Evolutionary conservation across 2,113 vertebrate species (phyloP), one percentile per base, ranked within the genome.

Genomic region (Caranx melampygus): DNA sequence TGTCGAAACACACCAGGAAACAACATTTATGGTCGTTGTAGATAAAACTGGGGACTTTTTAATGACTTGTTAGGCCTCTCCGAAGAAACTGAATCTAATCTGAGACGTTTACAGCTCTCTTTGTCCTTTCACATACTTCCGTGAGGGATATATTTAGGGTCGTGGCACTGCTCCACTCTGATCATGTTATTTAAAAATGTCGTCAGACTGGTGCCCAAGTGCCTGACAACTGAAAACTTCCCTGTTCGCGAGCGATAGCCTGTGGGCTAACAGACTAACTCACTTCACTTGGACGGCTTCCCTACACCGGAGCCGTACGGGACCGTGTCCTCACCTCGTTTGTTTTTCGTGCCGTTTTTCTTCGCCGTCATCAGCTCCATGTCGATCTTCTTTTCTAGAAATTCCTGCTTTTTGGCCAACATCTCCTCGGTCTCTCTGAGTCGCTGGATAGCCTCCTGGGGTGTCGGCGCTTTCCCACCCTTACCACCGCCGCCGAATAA

Each of bases 271-370:
- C 11, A 16, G 40, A 45, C 68, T 4, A 40, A 70, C 72, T 26
- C 33, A 9, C 21, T 21, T 1, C 47, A 49, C 47, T 49, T 54
- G 6, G 12, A 12, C 60, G 4, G n/a, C 5, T 52, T 5, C 5
- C 26, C 47, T 6, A 34, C 26, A 69, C 31, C 42, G 9, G 5
- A 8, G 0, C 26, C 11, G 15, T 34, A 9, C 15, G 2, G 11
- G 9, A 10, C 4, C 13, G 64, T 34, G 8, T 6, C 0, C 82
- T 96, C 89, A 97, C 97, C 97, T 93, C 98, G 94, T 90, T 98
- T 98, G 93, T 99, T 99, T 92, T 98, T 99, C 75, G 96, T 99
- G 93, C 97, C 98, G 90, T 98, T 96, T 72, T 97, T 98, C 93
- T 96, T 96, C 60, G 98, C 98, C 2, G 95, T 96, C 10, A 90